Conservation (phyloP, 2,888 invertebrate genomes). For the Ornithoptera priamus region DNA sequence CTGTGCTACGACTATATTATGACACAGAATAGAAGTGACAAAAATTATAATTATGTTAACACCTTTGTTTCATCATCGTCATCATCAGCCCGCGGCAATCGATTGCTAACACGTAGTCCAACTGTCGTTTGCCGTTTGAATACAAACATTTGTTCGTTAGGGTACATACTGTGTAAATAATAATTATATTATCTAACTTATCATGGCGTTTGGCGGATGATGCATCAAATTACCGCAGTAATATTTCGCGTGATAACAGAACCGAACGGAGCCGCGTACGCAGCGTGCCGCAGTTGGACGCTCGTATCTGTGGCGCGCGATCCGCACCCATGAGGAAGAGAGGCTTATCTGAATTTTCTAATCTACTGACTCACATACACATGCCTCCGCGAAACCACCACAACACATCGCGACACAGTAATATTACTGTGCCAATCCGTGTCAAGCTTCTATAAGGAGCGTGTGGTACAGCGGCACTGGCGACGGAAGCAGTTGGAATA, state of each 20-base stretch:
- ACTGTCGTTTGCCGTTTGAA: too few species aligned
- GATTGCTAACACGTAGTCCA: too few species aligned
- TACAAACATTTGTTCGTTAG: too few species aligned
- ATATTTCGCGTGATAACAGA: conserved; percentile 38
- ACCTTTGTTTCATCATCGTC: too few species aligned
- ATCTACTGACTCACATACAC: conserved; percentile 47
- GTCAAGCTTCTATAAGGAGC: not conserved
- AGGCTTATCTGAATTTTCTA: conserved; percentile 68
- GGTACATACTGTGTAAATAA: too few species aligned
- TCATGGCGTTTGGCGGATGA: too few species aligned
- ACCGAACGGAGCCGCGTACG: conserved; percentile 57
- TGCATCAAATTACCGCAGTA: conserved; percentile 35
- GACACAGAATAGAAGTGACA: too few species aligned
- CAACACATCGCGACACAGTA: conserved; percentile 21
- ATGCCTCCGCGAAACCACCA: conserved; percentile 59
- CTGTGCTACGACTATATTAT: too few species aligned
- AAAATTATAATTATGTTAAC: too few species aligned
- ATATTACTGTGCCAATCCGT: not conserved
- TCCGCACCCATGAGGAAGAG: conserved; percentile 70
- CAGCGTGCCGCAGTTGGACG: conserved; percentile 59
- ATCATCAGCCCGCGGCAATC: too few species aligned
- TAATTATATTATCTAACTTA: too few species aligned
- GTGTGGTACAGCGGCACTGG: too few species aligned
- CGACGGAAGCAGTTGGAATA: not conserved
- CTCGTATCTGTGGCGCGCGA: conserved; percentile 55